Percentiles rank a stretch among this genome's conserved stretches.
phyloP scores from a whole-genome alignment of 35 echinoderm and acorn worm species.

The Heliocidaris tuberculata region DNA sequence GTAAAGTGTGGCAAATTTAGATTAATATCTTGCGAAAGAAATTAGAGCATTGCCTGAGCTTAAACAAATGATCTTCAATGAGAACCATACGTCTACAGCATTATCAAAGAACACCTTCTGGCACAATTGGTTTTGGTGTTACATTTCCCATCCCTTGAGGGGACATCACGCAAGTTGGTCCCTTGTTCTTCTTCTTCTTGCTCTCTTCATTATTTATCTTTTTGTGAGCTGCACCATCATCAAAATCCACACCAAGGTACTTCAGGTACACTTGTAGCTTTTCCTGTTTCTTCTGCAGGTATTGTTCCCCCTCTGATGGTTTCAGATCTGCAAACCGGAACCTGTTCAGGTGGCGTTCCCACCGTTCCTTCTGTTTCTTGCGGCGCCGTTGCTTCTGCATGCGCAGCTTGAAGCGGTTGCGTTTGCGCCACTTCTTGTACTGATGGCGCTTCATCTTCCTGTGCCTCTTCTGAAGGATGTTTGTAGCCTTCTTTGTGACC shows the following conservation, averaged over 20 bases:
- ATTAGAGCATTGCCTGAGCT: too few relatives aligned
- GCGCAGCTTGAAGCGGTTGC: conserved; percentile 62
- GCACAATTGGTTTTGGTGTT: conserved; percentile 41
- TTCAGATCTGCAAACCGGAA: conserved; percentile 49
- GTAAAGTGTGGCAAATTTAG: too few relatives aligned
- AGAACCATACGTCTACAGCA: neutral
- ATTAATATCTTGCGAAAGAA: too few relatives aligned
- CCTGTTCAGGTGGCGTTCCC: conserved; percentile 54
- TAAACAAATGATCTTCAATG: too few relatives aligned
- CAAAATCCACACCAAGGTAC: conserved; percentile 35
- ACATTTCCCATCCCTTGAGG: neutral
- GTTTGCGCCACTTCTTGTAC: conserved; percentile 63
- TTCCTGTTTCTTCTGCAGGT: conserved; percentile 43
- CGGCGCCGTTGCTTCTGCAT: conserved; percentile 48
- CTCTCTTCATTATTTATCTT: neutral
- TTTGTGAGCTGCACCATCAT: neutral
- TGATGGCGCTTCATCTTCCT: conserved; percentile 62
- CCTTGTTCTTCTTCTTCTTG: conserved; percentile 19
- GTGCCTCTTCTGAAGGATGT: conserved; percentile 56
- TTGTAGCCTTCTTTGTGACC: conserved; percentile 42
- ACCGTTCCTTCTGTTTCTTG: conserved; percentile 45
- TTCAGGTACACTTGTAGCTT: conserved; percentile 41
- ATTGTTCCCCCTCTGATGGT: conserved; percentile 44
- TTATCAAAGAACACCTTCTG: neutral
- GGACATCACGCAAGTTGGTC: neutral